These are phyloP conservation scores for Megathymus violae DNA, from an alignment of 1,140 invertebrate species.

Conservation along the genomic window DNA sequence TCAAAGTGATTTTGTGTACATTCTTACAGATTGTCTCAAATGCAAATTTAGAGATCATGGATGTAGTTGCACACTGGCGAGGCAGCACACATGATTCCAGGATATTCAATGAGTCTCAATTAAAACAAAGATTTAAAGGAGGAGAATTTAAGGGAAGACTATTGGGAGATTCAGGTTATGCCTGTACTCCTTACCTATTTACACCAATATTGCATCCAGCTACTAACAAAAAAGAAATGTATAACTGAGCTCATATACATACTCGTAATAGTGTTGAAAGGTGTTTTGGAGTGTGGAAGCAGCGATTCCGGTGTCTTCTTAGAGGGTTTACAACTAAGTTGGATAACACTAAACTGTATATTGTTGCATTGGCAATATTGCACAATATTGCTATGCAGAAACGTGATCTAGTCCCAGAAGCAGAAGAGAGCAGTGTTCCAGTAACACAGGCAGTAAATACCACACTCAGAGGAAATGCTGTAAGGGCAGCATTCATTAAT, in stretches of 20 bases:
- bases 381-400: constrained; percentile 34
- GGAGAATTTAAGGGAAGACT: constrained; percentile 31
- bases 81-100: constrained; percentile 33
- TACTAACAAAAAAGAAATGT: constrained; percentile 21
- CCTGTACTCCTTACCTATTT: constrained; percentile 30
- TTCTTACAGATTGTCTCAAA: constrained; percentile 21
- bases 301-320: constrained; percentile 11
- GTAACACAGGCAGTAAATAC: constrained; percentile 20
- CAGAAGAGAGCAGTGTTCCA: constrained; percentile 13
- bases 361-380: constrained; percentile 36
- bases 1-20: neutral
- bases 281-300: constrained; percentile 38
- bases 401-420: constrained; percentile 19
- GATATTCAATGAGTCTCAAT: constrained; percentile 32
- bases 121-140: constrained; percentile 32
- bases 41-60: constrained; percentile 25
- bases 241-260: constrained; percentile 34
- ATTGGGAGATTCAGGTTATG: constrained; percentile 35
- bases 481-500: constrained; percentile 29
- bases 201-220: constrained; percentile 28
- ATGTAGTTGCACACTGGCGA: constrained; percentile 35
- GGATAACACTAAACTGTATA: constrained; percentile 21
- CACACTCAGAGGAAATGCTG: constrained; percentile 19
- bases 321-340: constrained; percentile 17
- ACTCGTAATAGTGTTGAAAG: constrained; percentile 33